phyloP scores from a whole-genome alignment of 2,888 invertebrate genomes.

The Xestia c-nigrum region DNA sequence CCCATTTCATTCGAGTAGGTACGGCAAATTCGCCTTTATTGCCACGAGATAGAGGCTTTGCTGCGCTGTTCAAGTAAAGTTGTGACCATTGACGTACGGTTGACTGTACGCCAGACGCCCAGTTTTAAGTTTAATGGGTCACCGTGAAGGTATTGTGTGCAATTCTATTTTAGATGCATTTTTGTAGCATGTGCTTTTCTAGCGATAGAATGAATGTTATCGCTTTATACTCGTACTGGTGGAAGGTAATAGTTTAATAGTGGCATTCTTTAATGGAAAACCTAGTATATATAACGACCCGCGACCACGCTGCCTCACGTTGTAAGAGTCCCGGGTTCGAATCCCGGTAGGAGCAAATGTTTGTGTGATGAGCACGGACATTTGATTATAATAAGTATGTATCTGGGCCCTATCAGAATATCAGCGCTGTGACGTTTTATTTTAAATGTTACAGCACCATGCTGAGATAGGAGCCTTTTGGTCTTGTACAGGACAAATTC shows the following conservation, averaged over 20 bases:
- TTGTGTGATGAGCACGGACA: no score
- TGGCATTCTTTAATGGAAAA: conserved; percentile 2
- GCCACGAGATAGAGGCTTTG: not conserved
- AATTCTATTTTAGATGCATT: conserved; percentile 58
- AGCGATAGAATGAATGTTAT: conserved; percentile 11
- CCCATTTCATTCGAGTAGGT: conserved; percentile 43
- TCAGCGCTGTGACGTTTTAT: no score
- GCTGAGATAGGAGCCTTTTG: no score
- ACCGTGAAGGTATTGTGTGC: conserved; percentile 64
- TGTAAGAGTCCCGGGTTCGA: no score
- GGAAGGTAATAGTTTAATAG: not conserved
- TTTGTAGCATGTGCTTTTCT: conserved; percentile 50
- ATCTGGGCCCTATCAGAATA: no score
- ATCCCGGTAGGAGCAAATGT: no score
- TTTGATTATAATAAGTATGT: no score
- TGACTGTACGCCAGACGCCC: conserved; percentile 39
- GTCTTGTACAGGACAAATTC: no score
- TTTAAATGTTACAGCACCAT: no score
- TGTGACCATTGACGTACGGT: conserved; percentile 4
- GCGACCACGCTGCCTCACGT: no score
- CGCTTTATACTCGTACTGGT: conserved; percentile 1
- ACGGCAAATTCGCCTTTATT: conserved; percentile 8
- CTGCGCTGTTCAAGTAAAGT: conserved; percentile 15
- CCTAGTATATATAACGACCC: no score
- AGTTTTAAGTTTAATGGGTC: conserved; percentile 77